Conservation (phyloP, 2,113 vertebrate species). For the Anser brachyrhynchus region DNA sequence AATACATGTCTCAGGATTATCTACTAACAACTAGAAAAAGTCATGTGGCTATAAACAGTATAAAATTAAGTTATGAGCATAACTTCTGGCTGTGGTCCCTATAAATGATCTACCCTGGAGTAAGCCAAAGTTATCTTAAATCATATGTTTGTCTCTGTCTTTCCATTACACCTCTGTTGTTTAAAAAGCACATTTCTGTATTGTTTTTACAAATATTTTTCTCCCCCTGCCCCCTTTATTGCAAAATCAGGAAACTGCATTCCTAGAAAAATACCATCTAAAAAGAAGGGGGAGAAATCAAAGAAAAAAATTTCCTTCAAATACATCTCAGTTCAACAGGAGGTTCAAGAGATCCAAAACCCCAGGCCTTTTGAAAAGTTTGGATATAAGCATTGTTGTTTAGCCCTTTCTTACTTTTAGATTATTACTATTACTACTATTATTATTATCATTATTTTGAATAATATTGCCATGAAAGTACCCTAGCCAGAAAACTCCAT, state of each 20-base stretch:
- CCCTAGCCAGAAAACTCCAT: not conserved
- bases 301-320: not conserved
- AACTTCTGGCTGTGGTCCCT: not conserved
- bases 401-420: not conserved
- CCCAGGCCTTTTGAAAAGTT: not conserved
- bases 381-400: not conserved
- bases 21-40: not conserved
- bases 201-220: not conserved
- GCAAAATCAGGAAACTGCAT: not conserved
- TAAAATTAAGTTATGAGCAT: not conserved
- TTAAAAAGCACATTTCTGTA: not conserved
- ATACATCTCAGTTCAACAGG: not conserved
- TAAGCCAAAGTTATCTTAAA: not conserved
- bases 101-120: not conserved
- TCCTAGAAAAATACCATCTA: not conserved
- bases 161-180: not conserved
- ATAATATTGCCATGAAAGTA: not conserved
- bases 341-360: not conserved
- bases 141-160: not conserved
- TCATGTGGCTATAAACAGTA: not conserved
- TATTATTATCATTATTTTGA: not conserved
- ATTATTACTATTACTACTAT: not conserved
- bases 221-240: not conserved
- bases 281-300: not conserved
- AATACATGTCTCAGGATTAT: not conserved